phyloP scores from a whole-genome alignment of 2,797 vertebrate genomes.

The Heliangelus exortis region DNA sequence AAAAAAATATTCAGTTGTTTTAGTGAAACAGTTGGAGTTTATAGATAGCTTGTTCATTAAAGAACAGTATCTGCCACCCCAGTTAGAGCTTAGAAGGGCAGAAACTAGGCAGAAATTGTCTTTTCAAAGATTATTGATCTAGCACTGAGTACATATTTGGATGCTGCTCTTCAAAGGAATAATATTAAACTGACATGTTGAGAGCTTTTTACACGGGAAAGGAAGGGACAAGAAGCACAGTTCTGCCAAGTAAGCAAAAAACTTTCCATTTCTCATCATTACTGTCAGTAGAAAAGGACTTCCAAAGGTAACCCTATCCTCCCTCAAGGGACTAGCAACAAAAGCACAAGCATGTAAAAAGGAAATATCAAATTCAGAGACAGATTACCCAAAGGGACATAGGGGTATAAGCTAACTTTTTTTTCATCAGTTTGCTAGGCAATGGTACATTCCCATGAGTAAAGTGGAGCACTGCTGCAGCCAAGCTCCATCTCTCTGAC shows the following conservation, averaged over 20 bases:
- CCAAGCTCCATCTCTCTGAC: not conserved
- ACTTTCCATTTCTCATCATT: slow-evolving; percentile 39
- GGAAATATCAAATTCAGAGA: slow-evolving; percentile 27
- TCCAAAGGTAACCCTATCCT: slow-evolving; percentile 43
- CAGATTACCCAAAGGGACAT: not conserved
- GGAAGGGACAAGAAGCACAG: not conserved
- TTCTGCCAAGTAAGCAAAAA: slow-evolving; percentile 25
- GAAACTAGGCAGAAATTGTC: not conserved
- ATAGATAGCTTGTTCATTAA: not conserved
- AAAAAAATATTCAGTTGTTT: not conserved
- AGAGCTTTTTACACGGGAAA: not conserved
- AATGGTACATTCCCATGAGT: not conserved
- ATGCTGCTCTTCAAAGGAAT: not conserved
- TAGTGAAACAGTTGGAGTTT: not conserved
- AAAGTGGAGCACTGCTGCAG: not conserved
- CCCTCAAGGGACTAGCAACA: slow-evolving; percentile 29
- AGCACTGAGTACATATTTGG: not conserved
- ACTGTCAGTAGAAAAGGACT: slow-evolving; percentile 8
- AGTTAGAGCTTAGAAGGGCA: not conserved
- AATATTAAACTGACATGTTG: not conserved
- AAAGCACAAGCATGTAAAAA: slow-evolving; percentile 24
- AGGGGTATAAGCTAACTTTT: not conserved
- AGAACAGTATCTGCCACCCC: slow-evolving; percentile 7
- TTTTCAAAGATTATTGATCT: not conserved
- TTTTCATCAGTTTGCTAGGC: not conserved